phyloP scores from a whole-genome alignment of 2,797 vertebrate species.

The Cheirogaleus major region DNA sequence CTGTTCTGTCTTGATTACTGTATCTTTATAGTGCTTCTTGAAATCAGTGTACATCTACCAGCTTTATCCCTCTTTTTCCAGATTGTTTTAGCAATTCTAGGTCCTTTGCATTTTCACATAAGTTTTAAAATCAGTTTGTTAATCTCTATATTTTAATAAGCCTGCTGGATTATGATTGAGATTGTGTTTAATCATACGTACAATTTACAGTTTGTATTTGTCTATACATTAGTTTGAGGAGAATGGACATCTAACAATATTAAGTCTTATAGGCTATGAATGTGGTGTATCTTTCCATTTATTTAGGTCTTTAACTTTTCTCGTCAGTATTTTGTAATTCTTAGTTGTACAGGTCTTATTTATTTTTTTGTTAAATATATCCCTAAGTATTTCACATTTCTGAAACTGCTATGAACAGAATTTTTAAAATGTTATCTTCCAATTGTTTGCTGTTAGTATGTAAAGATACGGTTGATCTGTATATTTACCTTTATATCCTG shows the following conservation, averaged over 20 bases:
- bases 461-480: not conserved
- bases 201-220: too few relatives aligned
- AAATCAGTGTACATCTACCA: not conserved
- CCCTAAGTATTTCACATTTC: not conserved
- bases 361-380: not conserved
- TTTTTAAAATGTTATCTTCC: not conserved
- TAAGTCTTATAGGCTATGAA: not conserved
- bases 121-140: constrained; percentile 14
- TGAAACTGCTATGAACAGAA: not conserved
- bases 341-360: not conserved
- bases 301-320: constrained; percentile 2
- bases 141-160: not conserved
- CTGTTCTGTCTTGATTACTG: not conserved
- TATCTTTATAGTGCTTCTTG: not conserved
- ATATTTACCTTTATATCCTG: not conserved
- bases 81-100: not conserved
- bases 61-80: constrained; percentile 28
- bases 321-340: not conserved
- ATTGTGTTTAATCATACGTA: not conserved
- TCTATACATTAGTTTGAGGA: not conserved
- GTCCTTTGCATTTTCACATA: constrained; percentile 10
- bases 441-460: not conserved
- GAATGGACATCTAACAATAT: not conserved
- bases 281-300: not conserved
- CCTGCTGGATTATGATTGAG: not conserved